Evolutionary conservation across 2,113 vertebrate species (phyloP).

Genomic region (Pelvicachromis taeniatus): DNA sequence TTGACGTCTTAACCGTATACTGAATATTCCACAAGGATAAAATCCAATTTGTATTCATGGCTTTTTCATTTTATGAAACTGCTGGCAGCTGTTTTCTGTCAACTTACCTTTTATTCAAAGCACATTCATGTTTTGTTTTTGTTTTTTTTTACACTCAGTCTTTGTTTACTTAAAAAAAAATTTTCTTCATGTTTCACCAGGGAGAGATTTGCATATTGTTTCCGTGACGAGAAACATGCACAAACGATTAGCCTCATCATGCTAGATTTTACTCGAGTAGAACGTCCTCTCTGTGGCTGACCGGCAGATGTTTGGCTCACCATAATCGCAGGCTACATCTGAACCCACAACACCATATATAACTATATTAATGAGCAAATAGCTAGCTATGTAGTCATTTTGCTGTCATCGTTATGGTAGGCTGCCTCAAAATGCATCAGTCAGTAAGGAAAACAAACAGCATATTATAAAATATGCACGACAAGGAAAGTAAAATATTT

Average conservation of each 20-base stretch:
- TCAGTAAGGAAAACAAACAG: background rate
- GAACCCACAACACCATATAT: background rate
- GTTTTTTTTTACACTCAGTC: background rate
- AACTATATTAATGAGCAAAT: background rate
- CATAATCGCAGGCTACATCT: background rate
- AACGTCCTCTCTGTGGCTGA: background rate
- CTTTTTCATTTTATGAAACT: conserved; percentile 27
- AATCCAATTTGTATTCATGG: conserved; percentile 59
- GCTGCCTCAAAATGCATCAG: background rate
- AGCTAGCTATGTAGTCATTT: background rate
- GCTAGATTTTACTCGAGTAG: background rate
- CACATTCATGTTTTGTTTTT: background rate
- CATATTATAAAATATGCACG: background rate
- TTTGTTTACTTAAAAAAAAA: background rate
- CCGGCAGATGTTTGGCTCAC: background rate
- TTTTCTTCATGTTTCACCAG: background rate
- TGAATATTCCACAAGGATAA: conserved; percentile 28
- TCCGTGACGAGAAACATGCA: background rate
- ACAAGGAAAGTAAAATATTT: background rate
- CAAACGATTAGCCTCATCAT: background rate
- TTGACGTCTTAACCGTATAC: background rate
- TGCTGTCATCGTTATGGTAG: background rate
- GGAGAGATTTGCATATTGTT: background rate
- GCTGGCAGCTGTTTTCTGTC: conserved; percentile 28
- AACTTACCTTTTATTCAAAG: conserved; percentile 28